phyloP scores from a whole-genome alignment of 2,797 vertebrate genomes.

The Dipus sagitta region DNA sequence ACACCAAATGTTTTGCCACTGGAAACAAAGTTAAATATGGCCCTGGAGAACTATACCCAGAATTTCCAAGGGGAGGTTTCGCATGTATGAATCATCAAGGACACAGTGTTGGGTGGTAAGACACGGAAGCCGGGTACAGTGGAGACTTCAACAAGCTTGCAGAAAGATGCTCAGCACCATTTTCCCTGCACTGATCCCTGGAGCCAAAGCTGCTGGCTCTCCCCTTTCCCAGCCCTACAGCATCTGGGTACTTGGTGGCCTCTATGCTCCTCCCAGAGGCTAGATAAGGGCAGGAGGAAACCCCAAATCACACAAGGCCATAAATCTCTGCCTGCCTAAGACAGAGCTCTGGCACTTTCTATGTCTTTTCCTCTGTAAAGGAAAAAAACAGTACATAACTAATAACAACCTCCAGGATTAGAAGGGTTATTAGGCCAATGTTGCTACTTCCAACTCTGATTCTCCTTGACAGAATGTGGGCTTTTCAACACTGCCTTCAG shows the following conservation, averaged over 20 bases:
- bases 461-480: neutral
- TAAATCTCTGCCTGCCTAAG: slow-evolving; percentile 34
- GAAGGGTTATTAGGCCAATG: neutral
- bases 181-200: neutral
- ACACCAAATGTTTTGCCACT: slow-evolving; percentile 76
- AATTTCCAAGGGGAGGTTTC: slow-evolving; percentile 73
- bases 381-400: slow-evolving; percentile 37
- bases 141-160: neutral
- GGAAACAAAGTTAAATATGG: slow-evolving; percentile 76
- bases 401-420: slow-evolving; percentile 5
- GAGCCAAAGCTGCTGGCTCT: neutral
- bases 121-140: slow-evolving; percentile 50
- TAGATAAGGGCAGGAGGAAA: slow-evolving; percentile 50
- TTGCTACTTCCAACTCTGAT: neutral
- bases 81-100: slow-evolving; percentile 74
- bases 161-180: neutral
- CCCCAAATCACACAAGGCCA: slow-evolving; percentile 15
- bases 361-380: slow-evolving; percentile 38
- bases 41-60: slow-evolving; percentile 74
- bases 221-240: neutral
- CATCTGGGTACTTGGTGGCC: neutral
- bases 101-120: slow-evolving; percentile 42
- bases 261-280: neutral
- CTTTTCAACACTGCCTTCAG: neutral
- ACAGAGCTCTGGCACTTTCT: slow-evolving; percentile 33